Evolutionary conservation across 2,113 vertebrate genomes (phyloP).

Genomic region (Amazona guildingii): DNA sequence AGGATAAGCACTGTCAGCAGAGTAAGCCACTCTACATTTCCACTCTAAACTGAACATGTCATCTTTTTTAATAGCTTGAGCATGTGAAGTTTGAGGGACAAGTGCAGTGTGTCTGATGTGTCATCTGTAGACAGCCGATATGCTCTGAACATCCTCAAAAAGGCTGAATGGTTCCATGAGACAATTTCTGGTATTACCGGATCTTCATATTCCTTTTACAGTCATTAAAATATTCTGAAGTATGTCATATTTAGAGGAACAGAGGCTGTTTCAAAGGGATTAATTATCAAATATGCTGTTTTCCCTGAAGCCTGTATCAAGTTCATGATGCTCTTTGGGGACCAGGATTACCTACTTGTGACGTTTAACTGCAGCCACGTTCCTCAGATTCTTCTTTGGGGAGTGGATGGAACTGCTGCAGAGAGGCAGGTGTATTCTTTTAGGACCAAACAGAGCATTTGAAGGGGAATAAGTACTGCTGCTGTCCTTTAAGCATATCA

Average conservation of each 20-base stretch:
- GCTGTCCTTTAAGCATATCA: background rate
- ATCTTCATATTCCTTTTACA: background rate
- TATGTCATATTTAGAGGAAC: background rate
- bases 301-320: slow-evolving; percentile 36
- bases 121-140: background rate
- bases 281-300: slow-evolving; percentile 59
- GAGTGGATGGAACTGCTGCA: background rate
- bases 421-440: slow-evolving; percentile 22
- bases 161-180: background rate
- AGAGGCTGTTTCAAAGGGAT: slow-evolving; percentile 55
- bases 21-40: background rate
- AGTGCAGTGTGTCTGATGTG: background rate
- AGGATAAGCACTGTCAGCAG: background rate
- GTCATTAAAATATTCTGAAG: slow-evolving; percentile 38
- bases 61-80: background rate
- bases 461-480: background rate
- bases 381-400: background rate
- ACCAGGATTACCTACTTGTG: slow-evolving; percentile 1
- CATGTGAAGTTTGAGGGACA: background rate
- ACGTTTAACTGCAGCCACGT: background rate
- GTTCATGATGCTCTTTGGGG: background rate
- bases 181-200: background rate
- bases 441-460: background rate
- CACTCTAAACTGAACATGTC: background rate
- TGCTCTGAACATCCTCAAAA: background rate